Base-by-base conservation (phyloP, 2,113 vertebrate genomes). In the Enhydra lutris region DNA sequence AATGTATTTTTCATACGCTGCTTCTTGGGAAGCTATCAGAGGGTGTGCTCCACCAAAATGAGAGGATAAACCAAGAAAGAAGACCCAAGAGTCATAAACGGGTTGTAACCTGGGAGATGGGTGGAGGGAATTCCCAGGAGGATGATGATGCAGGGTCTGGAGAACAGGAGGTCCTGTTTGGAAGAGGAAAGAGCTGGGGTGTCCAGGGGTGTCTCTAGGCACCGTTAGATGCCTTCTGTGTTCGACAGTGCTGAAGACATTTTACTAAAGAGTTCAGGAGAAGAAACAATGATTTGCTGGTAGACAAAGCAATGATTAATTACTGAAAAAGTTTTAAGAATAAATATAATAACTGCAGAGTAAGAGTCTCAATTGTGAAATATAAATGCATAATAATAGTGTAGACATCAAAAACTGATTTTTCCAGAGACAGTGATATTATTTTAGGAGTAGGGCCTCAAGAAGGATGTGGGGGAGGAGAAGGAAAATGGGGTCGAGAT, bases 1-100 rank as follows among this genome's bases (percentile, higher is more conserved):
- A 39, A 17, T 34, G 1, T 18, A 4, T 93, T 45, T 93, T 34
- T 15, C 11, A 24, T 21, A 20, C 2, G 42, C 42, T 63, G 10
- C 50, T 90, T 87, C 34, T 71, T 61, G 45, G n/a, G 78, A 93
- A 91, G 80, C 6, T 76, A 1, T 57, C 82, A 52, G 50, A 96
- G 50, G 55, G 34, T 93, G n/a, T 84, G 6, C n/a, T 78, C 59
- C 42, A 89, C 7, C 42, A 45, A 79, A 95, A 59, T 31, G 34
- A 91, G 6, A 79, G 1, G 13, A 45, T 67, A 92, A 80, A n/a
- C 2, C 55, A 29, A 61, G 7, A 93, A 74, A 79, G 18, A 69
- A 50, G 45, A 65, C 36, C 6, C 23, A 6, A 82, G 45, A 65
- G 13, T 84, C 11, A 2, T 65, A 36, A 63, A n/a, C 2, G 18